Conservation (phyloP, 2,888 invertebrate genomes). For the Tromatobia lineatoria region DNA sequence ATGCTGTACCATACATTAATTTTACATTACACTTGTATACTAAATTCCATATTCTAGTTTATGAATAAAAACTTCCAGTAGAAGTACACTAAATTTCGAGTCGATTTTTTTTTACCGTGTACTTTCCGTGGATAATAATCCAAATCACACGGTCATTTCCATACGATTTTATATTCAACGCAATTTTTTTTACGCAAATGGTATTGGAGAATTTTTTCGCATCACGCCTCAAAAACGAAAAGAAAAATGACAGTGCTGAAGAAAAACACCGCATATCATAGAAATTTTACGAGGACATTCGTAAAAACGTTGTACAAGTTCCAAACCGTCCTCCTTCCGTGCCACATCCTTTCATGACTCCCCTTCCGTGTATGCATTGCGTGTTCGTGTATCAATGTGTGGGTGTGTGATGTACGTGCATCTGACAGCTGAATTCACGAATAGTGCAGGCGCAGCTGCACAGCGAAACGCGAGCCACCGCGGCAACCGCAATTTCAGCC, state of each 20-base stretch:
- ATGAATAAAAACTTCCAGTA: too few species aligned
- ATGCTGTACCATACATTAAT: too few species aligned
- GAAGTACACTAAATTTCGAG: too few species aligned
- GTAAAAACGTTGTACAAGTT: slow-evolving; percentile 27
- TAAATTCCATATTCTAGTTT: too few species aligned
- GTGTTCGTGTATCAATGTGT: background rate
- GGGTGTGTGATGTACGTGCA: slow-evolving; percentile 39
- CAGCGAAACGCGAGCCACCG: slow-evolving; percentile 45
- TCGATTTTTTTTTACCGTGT: too few species aligned
- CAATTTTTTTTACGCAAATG: background rate
- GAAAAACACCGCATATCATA: slow-evolving; percentile 7
- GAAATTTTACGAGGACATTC: slow-evolving; percentile 10
- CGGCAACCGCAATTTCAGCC: slow-evolving; percentile 57
- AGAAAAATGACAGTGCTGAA: background rate
- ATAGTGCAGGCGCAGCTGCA: slow-evolving; percentile 20
- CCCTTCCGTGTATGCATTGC: slow-evolving; percentile 3
- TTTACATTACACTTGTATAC: too few species aligned
- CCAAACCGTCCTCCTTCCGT: slow-evolving; percentile 4
- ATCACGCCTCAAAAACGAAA: background rate
- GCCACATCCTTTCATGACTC: slow-evolving; percentile 11
- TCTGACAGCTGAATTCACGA: slow-evolving; percentile 54
- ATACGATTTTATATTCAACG: background rate
- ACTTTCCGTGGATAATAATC: background rate
- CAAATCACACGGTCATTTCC: background rate
- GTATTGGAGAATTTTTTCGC: background rate